These are phyloP conservation scores for Clitarchus hookeri DNA, from an alignment of 2,888 invertebrate genomes.

Conservation along the genomic window DNA sequence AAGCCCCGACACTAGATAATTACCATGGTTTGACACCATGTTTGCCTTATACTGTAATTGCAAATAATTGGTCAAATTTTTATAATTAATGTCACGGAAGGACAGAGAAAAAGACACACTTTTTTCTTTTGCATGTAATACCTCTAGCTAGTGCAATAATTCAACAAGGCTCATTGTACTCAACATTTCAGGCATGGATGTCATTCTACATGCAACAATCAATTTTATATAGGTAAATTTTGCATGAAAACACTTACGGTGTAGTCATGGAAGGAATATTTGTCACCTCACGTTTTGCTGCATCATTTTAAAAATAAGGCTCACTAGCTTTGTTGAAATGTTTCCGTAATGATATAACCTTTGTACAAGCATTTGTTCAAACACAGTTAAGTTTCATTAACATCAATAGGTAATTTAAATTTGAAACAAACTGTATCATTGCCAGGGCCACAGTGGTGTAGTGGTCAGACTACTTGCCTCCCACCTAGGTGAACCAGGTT, in stretches of 20 bases:
- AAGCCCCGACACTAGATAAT: too few species aligned
- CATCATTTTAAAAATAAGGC: neutral
- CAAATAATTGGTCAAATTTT: neutral
- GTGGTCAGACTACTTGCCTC: too few species aligned
- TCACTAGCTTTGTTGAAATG: neutral
- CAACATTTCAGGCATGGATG: neutral
- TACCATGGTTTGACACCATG: neutral
- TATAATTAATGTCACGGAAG: neutral
- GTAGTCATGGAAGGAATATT: too few species aligned
- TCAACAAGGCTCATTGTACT: neutral
- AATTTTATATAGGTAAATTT: neutral
- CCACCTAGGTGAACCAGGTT: too few species aligned
- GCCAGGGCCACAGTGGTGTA: too few species aligned
- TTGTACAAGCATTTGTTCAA: neutral
- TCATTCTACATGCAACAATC: neutral
- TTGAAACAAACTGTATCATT: neutral
- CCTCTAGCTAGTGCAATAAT: neutral
- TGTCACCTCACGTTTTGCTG: too few species aligned
- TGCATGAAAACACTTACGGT: neutral
- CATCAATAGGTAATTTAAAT: neutral
- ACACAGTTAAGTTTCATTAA: neutral
- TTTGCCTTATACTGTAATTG: neutral
- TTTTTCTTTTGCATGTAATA: neutral
- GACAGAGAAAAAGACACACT: neutral
- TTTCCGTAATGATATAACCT: neutral